Evolutionary conservation across 2,113 vertebrate species (phyloP), one percentile per base, ranked within the genome.

Genomic region (Aspidoscelis tigris): DNA sequence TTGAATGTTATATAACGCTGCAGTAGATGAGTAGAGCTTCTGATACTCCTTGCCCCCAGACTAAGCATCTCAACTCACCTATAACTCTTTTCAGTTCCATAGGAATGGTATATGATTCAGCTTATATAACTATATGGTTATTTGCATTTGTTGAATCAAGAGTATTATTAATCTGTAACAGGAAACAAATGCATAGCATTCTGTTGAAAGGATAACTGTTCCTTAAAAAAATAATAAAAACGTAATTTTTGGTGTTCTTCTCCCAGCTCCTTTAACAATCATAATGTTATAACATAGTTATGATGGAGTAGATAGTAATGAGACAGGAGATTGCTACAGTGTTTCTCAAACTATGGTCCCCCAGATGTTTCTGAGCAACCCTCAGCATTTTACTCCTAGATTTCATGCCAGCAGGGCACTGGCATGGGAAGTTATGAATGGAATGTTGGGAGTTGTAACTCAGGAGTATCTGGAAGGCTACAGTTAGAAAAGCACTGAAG

Each of bases 201-300:
- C 87, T 55, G 84, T 86, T 85, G 2, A 91, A 90, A 85, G 84
- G 87, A 81, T 39, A 90, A 55, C 0, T 8, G 70, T 20, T 72
- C 85, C 4, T 81, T 80, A 44, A 47, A 10, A 3, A 50, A 50
- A 50, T 50, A 50, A 50, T 6, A 9, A 50, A 50, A 50, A 50
- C 8, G 1, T 50, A 5, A 3, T 50, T 68, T 80, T 68, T n/a
- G 11, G 4, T 26, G 12, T 55, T 4, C 39, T 81, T 72, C n/a
- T 50, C 47, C 47, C 8, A 9, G 47, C 47, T 9, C 33, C 33
- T 33, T 33, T 33, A 33, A 33, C 33, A 33, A 33, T 33, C 33
- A 33, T 33, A 33, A 33, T 33, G 33, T 33, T 33, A 33, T 33
- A 33, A 33, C 33, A 33, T 33, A 33, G 33, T 33, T 33, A 33